phyloP scores from a whole-genome alignment of 1,140 invertebrate genomes.

The Parapsyche elsis region DNA sequence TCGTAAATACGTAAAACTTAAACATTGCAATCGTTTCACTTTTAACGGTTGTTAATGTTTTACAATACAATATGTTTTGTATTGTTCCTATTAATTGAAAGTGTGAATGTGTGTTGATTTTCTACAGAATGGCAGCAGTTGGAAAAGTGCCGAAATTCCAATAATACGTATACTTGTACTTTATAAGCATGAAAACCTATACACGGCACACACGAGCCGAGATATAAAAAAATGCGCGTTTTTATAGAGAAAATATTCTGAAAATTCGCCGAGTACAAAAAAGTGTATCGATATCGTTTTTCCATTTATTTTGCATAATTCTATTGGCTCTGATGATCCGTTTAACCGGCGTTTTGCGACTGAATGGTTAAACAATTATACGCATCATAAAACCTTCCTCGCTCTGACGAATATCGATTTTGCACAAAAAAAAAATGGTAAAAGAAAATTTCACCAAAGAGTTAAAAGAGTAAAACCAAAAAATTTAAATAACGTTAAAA shows the following conservation, averaged over 20 bases:
- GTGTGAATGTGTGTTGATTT: too few relatives aligned
- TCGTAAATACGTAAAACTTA: not conserved
- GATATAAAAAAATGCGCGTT: not conserved
- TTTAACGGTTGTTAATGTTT: too few relatives aligned
- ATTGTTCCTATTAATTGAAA: too few relatives aligned
- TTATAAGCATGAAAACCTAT: not conserved
- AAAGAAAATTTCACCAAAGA: not conserved
- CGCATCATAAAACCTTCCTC: conserved; percentile 36
- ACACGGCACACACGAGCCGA: not conserved
- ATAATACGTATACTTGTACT: not conserved
- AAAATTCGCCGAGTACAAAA: conserved; percentile 1
- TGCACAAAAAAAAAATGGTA: not conserved
- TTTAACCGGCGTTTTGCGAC: conserved; percentile 26
- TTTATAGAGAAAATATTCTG: not conserved
- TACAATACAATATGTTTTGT: too few relatives aligned
- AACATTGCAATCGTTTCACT: too few relatives aligned
- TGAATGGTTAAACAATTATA: conserved; percentile 29
- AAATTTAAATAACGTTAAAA: not conserved
- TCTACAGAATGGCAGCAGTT: too few relatives aligned
- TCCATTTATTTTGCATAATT: conserved; percentile 32
- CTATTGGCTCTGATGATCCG: conserved; percentile 29
- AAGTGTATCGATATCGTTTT: conserved; percentile 24
- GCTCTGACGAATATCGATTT: conserved; percentile 16
- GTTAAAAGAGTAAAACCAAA: not conserved
- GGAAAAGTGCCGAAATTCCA: too few relatives aligned